Conservation (phyloP, 1,140 invertebrate species). For the Eumaeus atala region DNA sequence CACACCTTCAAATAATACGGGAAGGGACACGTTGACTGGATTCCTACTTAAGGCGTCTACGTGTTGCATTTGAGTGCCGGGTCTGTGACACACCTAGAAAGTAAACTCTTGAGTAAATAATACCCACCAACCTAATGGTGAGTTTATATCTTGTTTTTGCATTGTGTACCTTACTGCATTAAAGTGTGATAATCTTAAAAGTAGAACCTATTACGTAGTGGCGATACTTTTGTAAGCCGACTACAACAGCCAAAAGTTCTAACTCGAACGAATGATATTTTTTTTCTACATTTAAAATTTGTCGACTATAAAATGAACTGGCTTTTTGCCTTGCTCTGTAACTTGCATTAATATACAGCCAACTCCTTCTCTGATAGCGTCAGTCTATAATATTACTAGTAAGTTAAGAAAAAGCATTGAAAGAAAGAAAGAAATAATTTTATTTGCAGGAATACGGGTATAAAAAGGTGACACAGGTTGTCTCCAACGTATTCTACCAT, state of each 20-base stretch:
- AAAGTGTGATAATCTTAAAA: slow-evolving; percentile 10
- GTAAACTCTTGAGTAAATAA: slow-evolving; percentile 29
- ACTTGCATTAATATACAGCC: slow-evolving; percentile 6
- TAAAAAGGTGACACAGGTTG: too few relatives aligned
- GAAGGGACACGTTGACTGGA: not conserved
- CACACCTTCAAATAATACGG: not conserved
- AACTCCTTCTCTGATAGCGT: not conserved
- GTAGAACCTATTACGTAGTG: not conserved
- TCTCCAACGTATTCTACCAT: too few relatives aligned
- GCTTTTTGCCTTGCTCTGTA: not conserved
- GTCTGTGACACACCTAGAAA: slow-evolving; percentile 27
- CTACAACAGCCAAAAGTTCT: slow-evolving; percentile 4
- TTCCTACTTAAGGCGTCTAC: slow-evolving; percentile 16
- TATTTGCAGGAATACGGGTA: too few relatives aligned
- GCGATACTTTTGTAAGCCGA: slow-evolving; percentile 9
- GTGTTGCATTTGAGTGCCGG: slow-evolving; percentile 33
- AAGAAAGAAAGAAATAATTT: too few relatives aligned
- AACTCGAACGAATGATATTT: slow-evolving; percentile 7
- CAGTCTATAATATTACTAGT: not conserved
- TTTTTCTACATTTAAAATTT: slow-evolving; percentile 2
- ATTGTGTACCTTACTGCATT: slow-evolving; percentile 18
- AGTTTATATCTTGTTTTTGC: slow-evolving; percentile 16
- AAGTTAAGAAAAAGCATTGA: too few relatives aligned
- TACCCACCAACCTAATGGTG: slow-evolving; percentile 33
- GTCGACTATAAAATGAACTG: slow-evolving; percentile 3